Conservation (phyloP, 2,113 vertebrate species). For the Larimichthys polyactis region DNA sequence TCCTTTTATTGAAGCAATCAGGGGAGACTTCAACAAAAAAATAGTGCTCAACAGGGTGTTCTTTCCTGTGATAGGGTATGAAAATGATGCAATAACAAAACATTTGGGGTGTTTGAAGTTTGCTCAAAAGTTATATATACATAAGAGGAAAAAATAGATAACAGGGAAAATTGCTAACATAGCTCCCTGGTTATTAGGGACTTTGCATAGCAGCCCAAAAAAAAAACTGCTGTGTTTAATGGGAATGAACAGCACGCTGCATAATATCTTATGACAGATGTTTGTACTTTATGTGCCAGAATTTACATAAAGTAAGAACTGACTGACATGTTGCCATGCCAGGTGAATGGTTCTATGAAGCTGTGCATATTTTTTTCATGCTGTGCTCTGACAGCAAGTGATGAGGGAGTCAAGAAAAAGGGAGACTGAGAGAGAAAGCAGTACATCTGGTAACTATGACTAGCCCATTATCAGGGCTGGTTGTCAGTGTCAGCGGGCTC, state of each 20-base stretch:
- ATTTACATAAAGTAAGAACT: conserved; percentile 3
- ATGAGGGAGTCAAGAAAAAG: conserved; percentile 21
- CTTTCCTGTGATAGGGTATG: conserved; percentile 50
- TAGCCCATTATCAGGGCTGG: conserved; percentile 68
- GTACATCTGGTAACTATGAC: conserved; percentile 61
- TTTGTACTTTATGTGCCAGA: conserved; percentile 32
- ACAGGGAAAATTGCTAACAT: conserved; percentile 26
- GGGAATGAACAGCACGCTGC: conserved; percentile 54
- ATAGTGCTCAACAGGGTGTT: conserved; percentile 37
- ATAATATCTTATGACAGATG: conserved; percentile 46
- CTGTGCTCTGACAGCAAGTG: conserved; percentile 46
- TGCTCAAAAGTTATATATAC: conserved; percentile 44
- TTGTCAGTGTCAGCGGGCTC: conserved; percentile 67
- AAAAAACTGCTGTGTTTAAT: conserved; percentile 42
- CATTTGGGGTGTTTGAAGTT: conserved; percentile 51
- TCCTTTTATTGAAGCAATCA: conserved; percentile 47
- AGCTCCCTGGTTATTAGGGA: conserved; percentile 38
- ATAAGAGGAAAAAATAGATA: background rate
- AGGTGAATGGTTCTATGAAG: conserved; percentile 48
- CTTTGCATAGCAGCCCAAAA: conserved; percentile 40
- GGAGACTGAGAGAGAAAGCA: conserved; percentile 26
- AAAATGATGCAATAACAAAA: conserved; percentile 61
- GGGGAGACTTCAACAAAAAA: conserved; percentile 53
- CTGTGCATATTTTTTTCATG: conserved; percentile 25
- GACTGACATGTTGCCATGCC: conserved; percentile 35